phyloP scores from a whole-genome alignment of 2,113 vertebrate species.

The Chaetodon trifascialis region DNA sequence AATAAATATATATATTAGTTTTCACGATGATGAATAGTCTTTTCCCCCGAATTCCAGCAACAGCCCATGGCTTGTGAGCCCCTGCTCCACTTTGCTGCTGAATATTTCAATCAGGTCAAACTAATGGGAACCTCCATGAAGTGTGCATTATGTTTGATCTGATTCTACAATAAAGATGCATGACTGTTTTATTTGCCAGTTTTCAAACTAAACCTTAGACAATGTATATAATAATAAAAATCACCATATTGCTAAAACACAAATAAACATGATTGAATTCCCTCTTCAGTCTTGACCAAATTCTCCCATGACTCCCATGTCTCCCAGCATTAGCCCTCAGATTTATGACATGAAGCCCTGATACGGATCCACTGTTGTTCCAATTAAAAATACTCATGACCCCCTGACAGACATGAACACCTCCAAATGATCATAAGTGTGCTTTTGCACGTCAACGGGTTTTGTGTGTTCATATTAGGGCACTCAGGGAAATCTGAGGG shows the following conservation, averaged over 20 bases:
- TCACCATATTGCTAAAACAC: too few species aligned
- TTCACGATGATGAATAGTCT: too few species aligned
- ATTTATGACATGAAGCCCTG: background rate
- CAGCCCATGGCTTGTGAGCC: too few species aligned
- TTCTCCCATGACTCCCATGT: background rate
- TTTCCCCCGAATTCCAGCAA: background rate
- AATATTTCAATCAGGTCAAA: background rate
- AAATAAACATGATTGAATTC: background rate
- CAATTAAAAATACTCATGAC: background rate
- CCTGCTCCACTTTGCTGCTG: background rate
- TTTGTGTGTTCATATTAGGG: background rate
- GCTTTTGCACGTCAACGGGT: background rate
- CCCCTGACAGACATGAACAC: background rate
- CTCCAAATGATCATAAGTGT: background rate
- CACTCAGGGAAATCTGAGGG: too few species aligned
- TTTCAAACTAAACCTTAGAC: background rate
- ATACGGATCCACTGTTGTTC: background rate
- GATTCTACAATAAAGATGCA: background rate
- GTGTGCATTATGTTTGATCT: background rate
- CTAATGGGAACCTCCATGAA: background rate
- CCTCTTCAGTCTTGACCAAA: background rate
- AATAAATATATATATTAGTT: too few species aligned
- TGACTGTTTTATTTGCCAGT: background rate
- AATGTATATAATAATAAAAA: background rate
- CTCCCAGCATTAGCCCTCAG: background rate